Conservation (phyloP, 2,888 invertebrate species). For the Apamea monoglypha region DNA sequence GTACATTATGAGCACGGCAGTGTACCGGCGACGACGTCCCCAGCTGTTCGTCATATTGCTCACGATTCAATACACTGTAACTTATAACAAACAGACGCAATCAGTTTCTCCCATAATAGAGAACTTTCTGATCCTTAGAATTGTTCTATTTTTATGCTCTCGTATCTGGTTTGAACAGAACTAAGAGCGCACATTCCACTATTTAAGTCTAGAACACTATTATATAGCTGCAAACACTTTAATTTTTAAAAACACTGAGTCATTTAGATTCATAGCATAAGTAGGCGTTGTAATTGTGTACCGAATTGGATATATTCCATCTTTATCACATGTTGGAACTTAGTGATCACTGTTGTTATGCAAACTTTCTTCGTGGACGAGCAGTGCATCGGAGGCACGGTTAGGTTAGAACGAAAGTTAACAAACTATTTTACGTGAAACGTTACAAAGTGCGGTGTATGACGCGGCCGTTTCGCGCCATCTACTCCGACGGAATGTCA, state of each 20-base stretch:
- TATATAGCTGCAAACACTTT: constrained; percentile 77
- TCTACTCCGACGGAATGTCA: constrained; percentile 80
- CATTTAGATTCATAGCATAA: constrained; percentile 79
- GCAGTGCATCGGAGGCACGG: constrained; percentile 55
- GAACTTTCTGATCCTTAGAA: constrained; percentile 71
- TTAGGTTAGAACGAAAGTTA: constrained; percentile 76
- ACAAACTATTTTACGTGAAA: constrained; percentile 70
- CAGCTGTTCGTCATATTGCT: constrained; percentile 77
- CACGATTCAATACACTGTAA: constrained; percentile 68
- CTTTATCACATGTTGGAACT: constrained; percentile 70
- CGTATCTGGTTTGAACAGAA: constrained; percentile 69
- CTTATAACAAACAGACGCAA: constrained; percentile 69
- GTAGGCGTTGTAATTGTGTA: constrained; percentile 73
- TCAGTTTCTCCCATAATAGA: constrained; percentile 72
- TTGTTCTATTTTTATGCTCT: constrained; percentile 77
- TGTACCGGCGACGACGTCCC: constrained; percentile 71
- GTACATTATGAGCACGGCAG: constrained; percentile 72
- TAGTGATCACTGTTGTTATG: constrained; percentile 50
- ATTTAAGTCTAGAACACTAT: constrained; percentile 78
- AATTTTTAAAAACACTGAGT: constrained; percentile 83
- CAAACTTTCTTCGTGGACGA: constrained; percentile 31
- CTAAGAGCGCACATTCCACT: constrained; percentile 79
- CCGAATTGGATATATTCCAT: constrained; percentile 64
- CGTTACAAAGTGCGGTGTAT: constrained; percentile 67
- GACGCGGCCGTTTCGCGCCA: constrained; percentile 80